Evolutionary conservation across 2,888 invertebrate species (phyloP).

Genomic region (Drosophila sordidapex): DNA sequence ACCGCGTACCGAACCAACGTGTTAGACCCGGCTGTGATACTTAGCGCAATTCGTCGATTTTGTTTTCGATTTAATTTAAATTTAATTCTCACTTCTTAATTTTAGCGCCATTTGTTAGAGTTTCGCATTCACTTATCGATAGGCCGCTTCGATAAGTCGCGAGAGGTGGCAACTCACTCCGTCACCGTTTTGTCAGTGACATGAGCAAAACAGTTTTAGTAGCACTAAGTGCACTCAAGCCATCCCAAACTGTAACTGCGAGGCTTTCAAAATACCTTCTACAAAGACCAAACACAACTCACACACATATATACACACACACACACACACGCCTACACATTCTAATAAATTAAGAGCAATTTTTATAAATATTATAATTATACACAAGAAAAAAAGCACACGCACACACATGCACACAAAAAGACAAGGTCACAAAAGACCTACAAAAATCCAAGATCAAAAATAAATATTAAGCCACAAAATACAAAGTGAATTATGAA

Average conservation of each 20-base stretch:
- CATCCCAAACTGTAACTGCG: slow-evolving; percentile 48
- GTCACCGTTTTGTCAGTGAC: slow-evolving; percentile 26
- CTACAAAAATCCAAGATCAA: slow-evolving; percentile 64
- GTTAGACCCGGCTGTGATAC: slow-evolving; percentile 85
- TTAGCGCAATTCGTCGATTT: slow-evolving; percentile 80
- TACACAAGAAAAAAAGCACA: slow-evolving; percentile 61
- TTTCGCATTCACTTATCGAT: slow-evolving; percentile 45
- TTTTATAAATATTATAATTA: slow-evolving; percentile 77
- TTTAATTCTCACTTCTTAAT: slow-evolving; percentile 42
- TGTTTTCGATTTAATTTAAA: slow-evolving; percentile 40
- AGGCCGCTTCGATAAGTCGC: slow-evolving; percentile 35
- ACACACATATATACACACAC: slow-evolving; percentile 39
- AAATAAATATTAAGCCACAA: slow-evolving; percentile 68
- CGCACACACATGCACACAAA: slow-evolving; percentile 70
- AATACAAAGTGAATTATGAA: slow-evolving; percentile 8
- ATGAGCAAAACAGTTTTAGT: slow-evolving; percentile 9
- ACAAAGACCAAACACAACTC: slow-evolving; percentile 39
- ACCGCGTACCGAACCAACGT: slow-evolving; percentile 75
- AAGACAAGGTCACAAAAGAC: slow-evolving; percentile 71
- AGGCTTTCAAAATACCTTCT: slow-evolving; percentile 64
- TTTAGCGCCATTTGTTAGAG: slow-evolving; percentile 58
- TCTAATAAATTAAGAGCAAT: slow-evolving; percentile 73
- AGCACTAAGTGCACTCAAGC: slow-evolving; percentile 19
- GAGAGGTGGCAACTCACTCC: slow-evolving; percentile 36
- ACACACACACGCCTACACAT: slow-evolving; percentile 65